Evolutionary conservation across 2,113 vertebrate species (phyloP).

Genomic region (Calyptommatus sinebrachiatus): DNA sequence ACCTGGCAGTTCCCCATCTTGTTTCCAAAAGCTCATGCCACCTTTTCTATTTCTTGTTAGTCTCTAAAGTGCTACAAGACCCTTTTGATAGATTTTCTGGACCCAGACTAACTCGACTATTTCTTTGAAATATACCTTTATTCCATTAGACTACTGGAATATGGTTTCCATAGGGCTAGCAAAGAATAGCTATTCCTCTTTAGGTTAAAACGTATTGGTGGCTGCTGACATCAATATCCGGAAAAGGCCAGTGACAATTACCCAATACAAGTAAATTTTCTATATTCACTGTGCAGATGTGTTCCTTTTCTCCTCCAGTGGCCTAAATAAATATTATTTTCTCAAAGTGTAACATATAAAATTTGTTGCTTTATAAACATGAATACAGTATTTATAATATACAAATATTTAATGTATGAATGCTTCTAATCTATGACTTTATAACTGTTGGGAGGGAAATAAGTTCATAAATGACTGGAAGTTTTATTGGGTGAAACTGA

Average conservation of each 20-base stretch:
- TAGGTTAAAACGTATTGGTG: too few relatives aligned
- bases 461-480: constrained; percentile 30
- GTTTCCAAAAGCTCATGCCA: too few relatives aligned
- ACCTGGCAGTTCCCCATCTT: too few relatives aligned
- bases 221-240: too few relatives aligned
- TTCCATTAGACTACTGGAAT: too few relatives aligned
- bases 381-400: not conserved
- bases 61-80: too few relatives aligned
- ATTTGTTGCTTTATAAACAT: not conserved
- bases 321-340: not conserved
- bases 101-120: too few relatives aligned
- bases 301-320: not conserved
- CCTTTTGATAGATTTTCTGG: too few relatives aligned
- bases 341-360: not conserved
- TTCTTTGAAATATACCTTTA: too few relatives aligned
- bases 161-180: too few relatives aligned
- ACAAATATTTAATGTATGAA: not conserved
- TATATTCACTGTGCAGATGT: not conserved
- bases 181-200: too few relatives aligned
- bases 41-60: too few relatives aligned
- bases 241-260: not conserved
- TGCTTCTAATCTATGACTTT: not conserved
- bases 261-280: not conserved
- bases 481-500: not conserved
- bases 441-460: not conserved